These are phyloP conservation scores for Alligator mississippiensis DNA, from an alignment of 2,113 vertebrate genomes.

Conservation along the genomic window DNA sequence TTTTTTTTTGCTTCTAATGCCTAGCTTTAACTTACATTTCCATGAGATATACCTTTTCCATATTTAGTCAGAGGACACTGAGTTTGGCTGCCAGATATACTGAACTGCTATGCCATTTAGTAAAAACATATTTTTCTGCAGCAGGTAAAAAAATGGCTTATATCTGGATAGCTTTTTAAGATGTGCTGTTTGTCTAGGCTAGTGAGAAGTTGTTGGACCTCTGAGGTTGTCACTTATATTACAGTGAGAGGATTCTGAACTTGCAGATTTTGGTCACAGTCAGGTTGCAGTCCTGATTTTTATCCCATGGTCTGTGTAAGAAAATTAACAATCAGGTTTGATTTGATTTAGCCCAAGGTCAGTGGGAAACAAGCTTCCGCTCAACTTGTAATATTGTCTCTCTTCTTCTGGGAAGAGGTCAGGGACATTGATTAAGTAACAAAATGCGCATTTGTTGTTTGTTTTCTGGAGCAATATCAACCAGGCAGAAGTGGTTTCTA, in stretches of 20 bases:
- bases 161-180: not conserved
- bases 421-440: not conserved
- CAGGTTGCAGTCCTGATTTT: not conserved
- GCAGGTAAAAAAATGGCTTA: slow-evolving; percentile 5
- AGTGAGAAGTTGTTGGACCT: not conserved
- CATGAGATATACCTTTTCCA: slow-evolving; percentile 63
- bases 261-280: not conserved
- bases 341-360: not conserved
- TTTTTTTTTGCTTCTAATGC: rapidly evolving
- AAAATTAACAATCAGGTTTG: not conserved
- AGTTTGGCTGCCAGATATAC: slow-evolving; percentile 30
- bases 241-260: not conserved
- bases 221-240: not conserved
- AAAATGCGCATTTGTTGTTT: not conserved
- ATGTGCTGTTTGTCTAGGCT: not conserved
- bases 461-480: not conserved
- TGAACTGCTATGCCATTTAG: slow-evolving; percentile 8
- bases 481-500: slow-evolving; percentile 26
- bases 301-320: not conserved
- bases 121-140: slow-evolving; percentile 3
- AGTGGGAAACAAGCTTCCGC: not conserved
- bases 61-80: slow-evolving; percentile 65
- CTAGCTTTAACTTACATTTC: slow-evolving; percentile 47
- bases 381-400: not conserved
- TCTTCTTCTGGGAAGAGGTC: not conserved